These are phyloP conservation scores for Podocnemis expansa DNA, from an alignment of 2,113 vertebrate genomes.

Conservation along the genomic window DNA sequence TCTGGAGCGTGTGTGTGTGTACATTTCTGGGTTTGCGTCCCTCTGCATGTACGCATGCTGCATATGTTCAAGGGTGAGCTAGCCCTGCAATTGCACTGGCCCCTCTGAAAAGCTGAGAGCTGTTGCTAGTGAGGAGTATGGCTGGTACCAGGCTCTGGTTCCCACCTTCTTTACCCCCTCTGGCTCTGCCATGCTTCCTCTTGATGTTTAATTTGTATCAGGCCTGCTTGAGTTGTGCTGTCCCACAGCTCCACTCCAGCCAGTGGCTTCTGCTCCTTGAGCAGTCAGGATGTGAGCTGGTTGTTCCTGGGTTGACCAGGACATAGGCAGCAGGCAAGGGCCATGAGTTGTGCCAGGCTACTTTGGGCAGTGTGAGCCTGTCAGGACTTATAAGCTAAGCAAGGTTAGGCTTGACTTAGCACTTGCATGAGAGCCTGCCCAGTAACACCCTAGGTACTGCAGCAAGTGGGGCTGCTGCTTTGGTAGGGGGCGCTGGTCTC, in stretches of 20 bases:
- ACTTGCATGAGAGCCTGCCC: neutral
- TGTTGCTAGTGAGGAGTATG: neutral
- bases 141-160: neutral
- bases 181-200: neutral
- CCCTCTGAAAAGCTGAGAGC: neutral
- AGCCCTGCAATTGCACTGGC: neutral
- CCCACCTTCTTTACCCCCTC: neutral
- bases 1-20: neutral
- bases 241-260: neutral
- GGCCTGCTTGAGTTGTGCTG: neutral
- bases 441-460: neutral
- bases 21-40: accelerated
- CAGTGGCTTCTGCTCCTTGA: neutral
- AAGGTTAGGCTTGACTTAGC: neutral
- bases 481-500: too few species aligned
- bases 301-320: neutral
- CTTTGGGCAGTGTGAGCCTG: neutral
- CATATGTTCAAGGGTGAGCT: neutral
- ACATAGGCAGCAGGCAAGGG: too few species aligned
- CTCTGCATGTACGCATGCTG: neutral
- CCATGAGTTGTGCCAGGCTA: neutral
- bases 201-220: neutral
- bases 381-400: neutral
- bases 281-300: neutral
- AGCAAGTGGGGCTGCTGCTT: neutral